phyloP scores from a whole-genome alignment of 2,797 vertebrate species.

The Acanthopagrus latus region DNA sequence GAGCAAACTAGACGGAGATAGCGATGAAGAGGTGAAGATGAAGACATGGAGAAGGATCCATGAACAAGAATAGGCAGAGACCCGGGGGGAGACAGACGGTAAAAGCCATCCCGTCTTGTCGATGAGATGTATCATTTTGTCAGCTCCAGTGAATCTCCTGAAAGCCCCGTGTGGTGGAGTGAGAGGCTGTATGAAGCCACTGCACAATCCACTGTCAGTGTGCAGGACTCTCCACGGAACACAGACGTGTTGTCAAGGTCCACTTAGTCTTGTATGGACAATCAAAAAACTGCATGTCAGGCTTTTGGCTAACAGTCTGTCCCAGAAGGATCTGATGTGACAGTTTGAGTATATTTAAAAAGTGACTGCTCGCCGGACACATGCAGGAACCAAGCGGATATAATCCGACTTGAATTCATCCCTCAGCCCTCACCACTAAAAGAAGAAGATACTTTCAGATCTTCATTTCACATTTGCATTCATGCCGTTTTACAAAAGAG shows the following conservation, averaged over 20 bases:
- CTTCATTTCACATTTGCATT: neutral
- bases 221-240: neutral
- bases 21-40: constrained; percentile 26
- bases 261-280: neutral
- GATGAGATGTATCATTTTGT: constrained; percentile 33
- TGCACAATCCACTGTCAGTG: neutral
- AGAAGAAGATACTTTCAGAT: neutral
- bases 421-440: neutral
- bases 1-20: constrained; percentile 42
- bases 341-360: neutral
- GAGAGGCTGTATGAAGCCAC: neutral
- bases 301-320: neutral
- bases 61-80: constrained; percentile 23
- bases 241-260: neutral
- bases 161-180: neutral
- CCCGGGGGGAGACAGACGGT: neutral
- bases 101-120: constrained; percentile 30
- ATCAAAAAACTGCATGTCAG: neutral
- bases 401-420: neutral
- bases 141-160: constrained; percentile 24
- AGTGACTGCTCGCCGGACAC: neutral
- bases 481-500: neutral
- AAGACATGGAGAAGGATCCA: constrained; percentile 27
- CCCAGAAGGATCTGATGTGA: neutral
- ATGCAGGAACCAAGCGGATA: too few relatives aligned